These are phyloP conservation scores for Pterois miles DNA, from an alignment of 2,797 vertebrate species.

Conservation along the genomic window DNA sequence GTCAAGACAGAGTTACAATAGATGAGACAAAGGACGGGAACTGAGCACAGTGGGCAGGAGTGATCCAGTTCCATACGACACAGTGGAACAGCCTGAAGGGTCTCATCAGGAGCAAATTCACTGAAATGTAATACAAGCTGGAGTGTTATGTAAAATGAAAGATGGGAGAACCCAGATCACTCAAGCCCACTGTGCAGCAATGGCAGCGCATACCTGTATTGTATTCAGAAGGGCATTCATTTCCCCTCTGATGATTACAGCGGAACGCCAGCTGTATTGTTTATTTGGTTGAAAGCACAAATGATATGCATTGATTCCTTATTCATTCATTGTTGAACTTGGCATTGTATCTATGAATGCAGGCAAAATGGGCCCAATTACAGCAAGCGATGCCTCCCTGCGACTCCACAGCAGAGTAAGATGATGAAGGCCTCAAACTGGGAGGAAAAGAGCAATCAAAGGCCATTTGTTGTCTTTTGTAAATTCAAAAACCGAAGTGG, in stretches of 20 bases:
- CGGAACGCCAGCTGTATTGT: constrained; percentile 65
- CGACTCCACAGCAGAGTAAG: constrained; percentile 50
- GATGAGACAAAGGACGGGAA: constrained; percentile 65
- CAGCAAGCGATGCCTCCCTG: constrained; percentile 47
- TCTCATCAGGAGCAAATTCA: constrained; percentile 73
- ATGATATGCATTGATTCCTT: constrained; percentile 77
- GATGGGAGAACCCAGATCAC: constrained; percentile 61
- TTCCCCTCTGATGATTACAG: constrained; percentile 63
- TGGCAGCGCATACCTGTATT: constrained; percentile 70
- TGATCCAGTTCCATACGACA: constrained; percentile 61
- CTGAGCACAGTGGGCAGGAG: constrained; percentile 40
- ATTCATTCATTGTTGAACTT: constrained; percentile 74
- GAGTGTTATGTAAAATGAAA: constrained; percentile 67
- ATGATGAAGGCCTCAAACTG: constrained; percentile 72
- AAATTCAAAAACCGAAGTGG: constrained; percentile 52
- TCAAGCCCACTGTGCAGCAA: constrained; percentile 40
- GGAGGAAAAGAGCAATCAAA: constrained; percentile 73
- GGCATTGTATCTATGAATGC: constrained; percentile 65
- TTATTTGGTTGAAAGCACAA: constrained; percentile 74
- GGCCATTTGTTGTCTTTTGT: constrained; percentile 67
- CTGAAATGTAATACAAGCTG: constrained; percentile 73
- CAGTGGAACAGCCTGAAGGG: constrained; percentile 62
- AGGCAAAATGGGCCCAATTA: constrained; percentile 72
- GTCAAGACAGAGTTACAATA: constrained; percentile 57
- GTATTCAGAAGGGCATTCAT: constrained; percentile 66